Evolutionary conservation across 1,140 invertebrate species (phyloP).

Genomic region (Chelonus insularis): DNA sequence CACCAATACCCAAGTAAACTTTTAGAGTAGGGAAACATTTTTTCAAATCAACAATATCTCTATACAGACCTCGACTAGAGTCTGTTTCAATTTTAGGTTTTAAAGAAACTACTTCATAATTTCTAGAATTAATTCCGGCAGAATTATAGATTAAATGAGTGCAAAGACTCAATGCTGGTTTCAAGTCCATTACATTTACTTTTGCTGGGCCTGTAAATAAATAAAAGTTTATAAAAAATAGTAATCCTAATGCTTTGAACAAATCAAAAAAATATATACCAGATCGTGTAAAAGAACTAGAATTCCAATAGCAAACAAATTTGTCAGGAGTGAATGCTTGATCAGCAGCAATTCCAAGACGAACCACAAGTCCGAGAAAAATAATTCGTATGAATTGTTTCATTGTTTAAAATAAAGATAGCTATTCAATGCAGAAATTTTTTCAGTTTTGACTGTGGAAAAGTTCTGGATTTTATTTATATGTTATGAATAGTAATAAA

Average conservation of each 20-base stretch:
- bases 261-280: constrained; percentile 40
- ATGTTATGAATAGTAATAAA: too few relatives aligned
- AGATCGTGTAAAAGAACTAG: constrained; percentile 56
- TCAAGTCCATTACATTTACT: constrained; percentile 73
- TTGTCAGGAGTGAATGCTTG: constrained; percentile 45
- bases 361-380: constrained; percentile 32
- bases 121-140: constrained; percentile 76
- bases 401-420: not conserved
- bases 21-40: constrained; percentile 73
- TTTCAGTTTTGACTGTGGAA: not conserved
- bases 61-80: constrained; percentile 71
- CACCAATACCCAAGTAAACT: constrained; percentile 76
- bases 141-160: constrained; percentile 87
- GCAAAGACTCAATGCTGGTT: constrained; percentile 75
- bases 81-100: constrained; percentile 73
- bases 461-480: too few relatives aligned
- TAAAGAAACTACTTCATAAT: constrained; percentile 69
- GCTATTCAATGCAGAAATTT: not conserved
- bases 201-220: constrained; percentile 74
- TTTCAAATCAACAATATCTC: constrained; percentile 71
- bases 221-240: constrained; percentile 1
- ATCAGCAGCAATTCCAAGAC: constrained; percentile 31
- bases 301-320: constrained; percentile 63
- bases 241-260: too few relatives aligned
- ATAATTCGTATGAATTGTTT: constrained; percentile 21